Conservation (phyloP, 2,797 vertebrate species). For the Sparus aurata region DNA sequence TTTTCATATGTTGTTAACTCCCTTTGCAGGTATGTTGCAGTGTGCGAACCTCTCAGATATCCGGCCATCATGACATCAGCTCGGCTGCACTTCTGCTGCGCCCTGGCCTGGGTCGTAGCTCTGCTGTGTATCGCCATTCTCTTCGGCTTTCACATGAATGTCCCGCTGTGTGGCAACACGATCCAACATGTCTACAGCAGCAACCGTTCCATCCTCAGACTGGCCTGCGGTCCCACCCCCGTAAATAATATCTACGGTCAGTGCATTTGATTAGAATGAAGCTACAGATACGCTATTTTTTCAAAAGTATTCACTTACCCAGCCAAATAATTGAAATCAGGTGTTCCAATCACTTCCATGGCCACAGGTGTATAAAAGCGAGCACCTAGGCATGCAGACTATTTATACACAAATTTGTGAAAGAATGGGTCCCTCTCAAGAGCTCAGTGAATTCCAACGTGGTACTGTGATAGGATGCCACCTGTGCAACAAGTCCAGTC, state of each 20-base stretch:
- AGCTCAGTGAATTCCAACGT: too few species aligned
- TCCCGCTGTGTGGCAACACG: slow-evolving; percentile 54
- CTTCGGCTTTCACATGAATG: slow-evolving; percentile 58
- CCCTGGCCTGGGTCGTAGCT: slow-evolving; percentile 63
- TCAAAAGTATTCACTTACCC: too few species aligned
- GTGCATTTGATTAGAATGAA: too few species aligned
- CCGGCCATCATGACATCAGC: slow-evolving; percentile 67
- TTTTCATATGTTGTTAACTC: not conserved
- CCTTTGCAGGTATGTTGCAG: slow-evolving; percentile 68
- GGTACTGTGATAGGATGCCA: too few species aligned
- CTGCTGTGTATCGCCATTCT: slow-evolving; percentile 60
- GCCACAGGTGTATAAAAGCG: too few species aligned
- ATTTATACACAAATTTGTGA: too few species aligned
- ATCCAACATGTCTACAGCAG: slow-evolving; percentile 73
- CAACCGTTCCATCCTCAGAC: slow-evolving; percentile 64
- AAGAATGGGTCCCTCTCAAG: too few species aligned
- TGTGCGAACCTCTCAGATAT: slow-evolving; percentile 75
- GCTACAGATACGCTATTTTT: too few species aligned
- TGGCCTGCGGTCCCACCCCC: slow-evolving; percentile 65
- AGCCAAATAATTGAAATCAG: too few species aligned
- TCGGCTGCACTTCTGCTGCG: slow-evolving; percentile 53
- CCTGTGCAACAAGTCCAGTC: too few species aligned
- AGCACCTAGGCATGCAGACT: too few species aligned
- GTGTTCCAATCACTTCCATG: too few species aligned
- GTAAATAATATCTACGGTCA: slow-evolving; percentile 66